A percentile compares a stretch with the other conserved stretches of the same genome.
Conservation (phyloP, 2,888 invertebrate genomes). For the Ferrisia virgata region DNA sequence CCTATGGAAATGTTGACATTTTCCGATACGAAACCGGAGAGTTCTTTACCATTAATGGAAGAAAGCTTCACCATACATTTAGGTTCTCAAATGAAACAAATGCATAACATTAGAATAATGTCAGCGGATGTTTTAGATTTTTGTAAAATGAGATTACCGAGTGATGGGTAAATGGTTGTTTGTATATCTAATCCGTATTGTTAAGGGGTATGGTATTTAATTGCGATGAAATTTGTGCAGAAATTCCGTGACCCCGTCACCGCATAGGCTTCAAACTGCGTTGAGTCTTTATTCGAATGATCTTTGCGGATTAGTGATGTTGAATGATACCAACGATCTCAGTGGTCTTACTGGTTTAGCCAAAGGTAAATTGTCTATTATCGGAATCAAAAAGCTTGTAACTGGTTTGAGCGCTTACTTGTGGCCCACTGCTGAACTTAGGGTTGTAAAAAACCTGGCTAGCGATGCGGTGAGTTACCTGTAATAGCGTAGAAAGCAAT, state of each 20-base stretch:
- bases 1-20: not conserved
- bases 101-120: slow-evolving; percentile 92
- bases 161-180: slow-evolving; percentile 12
- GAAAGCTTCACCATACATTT: slow-evolving; percentile 98
- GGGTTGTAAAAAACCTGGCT: too few relatives aligned
- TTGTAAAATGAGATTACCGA: slow-evolving; percentile 56
- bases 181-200: too few relatives aligned
- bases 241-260: slow-evolving; percentile 29
- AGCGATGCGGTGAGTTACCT: too few relatives aligned
- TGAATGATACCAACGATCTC: slow-evolving; percentile 65
- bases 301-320: slow-evolving; percentile 80
- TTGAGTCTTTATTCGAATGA: slow-evolving; percentile 90
- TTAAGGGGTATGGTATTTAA: too few relatives aligned
- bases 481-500: too few relatives aligned
- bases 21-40: not conserved
- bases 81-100: slow-evolving; percentile 96
- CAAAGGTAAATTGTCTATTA: slow-evolving; percentile 58
- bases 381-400: too few relatives aligned
- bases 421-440: too few relatives aligned
- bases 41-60: slow-evolving; percentile 58
- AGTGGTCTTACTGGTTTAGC: slow-evolving; percentile 64
- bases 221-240: too few relatives aligned
- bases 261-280: slow-evolving; percentile 85
- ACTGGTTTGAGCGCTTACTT: not conserved
- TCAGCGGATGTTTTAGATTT: slow-evolving; percentile 81